Conservation (phyloP, 2,113 vertebrate genomes). For the Myotis yumanensis region DNA sequence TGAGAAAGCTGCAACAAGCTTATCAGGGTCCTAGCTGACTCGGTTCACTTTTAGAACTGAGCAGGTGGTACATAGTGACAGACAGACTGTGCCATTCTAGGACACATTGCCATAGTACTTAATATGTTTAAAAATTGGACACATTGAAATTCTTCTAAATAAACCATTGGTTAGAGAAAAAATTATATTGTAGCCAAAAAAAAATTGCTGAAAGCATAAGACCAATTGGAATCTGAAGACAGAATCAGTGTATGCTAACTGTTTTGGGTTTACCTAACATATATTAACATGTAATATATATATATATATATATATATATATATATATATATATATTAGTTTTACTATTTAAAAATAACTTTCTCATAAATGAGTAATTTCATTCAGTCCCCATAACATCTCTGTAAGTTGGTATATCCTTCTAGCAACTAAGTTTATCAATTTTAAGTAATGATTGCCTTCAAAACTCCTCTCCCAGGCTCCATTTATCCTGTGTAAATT, state of each 20-base stretch:
- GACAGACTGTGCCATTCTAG: background rate
- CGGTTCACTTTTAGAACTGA: background rate
- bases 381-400: conserved; percentile 38
- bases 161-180: conserved; percentile 5
- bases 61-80: background rate
- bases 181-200: background rate
- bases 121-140: background rate
- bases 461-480: conserved; percentile 53
- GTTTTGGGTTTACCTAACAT: background rate
- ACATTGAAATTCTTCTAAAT: background rate
- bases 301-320: too few relatives aligned
- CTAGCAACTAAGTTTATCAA: conserved; percentile 71
- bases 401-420: conserved; percentile 64
- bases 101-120: background rate
- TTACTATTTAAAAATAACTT: conserved; percentile 34
- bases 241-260: background rate
- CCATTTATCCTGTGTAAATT: conserved; percentile 68
- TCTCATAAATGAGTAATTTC: conserved; percentile 8
- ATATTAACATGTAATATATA: background rate
- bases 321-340: background rate
- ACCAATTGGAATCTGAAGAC: conserved; percentile 19
- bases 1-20: background rate
- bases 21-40: background rate
- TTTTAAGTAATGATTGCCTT: conserved; percentile 74
- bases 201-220: background rate